Evolutionary conservation across 2,888 invertebrate species (phyloP).

Genomic region (Mythimna vitellina): DNA sequence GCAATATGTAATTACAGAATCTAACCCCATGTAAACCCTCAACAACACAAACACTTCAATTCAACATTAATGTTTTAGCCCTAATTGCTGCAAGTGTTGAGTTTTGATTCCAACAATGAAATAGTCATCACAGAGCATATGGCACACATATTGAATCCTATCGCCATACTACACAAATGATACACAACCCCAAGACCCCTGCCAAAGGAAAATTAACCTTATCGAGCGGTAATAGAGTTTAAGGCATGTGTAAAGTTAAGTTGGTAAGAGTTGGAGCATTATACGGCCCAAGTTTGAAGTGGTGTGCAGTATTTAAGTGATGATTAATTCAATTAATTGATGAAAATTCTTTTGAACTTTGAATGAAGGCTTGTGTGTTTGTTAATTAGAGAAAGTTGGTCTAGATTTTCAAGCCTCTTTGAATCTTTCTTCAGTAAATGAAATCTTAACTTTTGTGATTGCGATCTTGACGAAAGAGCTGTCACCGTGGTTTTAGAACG

Average conservation of each 20-base stretch:
- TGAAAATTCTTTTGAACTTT: conserved; percentile 46
- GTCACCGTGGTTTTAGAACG: no score
- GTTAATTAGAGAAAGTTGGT: conserved; percentile 7
- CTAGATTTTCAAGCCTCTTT: not conserved
- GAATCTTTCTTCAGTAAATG: no score
- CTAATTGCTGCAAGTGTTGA: conserved; percentile 56
- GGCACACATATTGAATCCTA: conserved; percentile 51
- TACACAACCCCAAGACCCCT: not conserved
- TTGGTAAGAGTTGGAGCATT: conserved; percentile 14
- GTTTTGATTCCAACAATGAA: conserved; percentile 53
- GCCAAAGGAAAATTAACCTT: conserved; percentile 12
- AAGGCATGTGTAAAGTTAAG: not conserved
- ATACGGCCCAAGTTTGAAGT: conserved; percentile 56
- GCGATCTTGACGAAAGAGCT: no score
- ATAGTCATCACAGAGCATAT: conserved; percentile 54
- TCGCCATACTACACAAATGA: conserved; percentile 41
- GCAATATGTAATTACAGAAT: not conserved
- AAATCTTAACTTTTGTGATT: no score
- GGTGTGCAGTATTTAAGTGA: conserved; percentile 29
- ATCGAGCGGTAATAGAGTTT: rapidly evolving
- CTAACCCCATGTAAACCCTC: not conserved
- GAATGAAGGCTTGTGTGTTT: conserved; percentile 22
- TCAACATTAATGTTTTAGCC: conserved; percentile 42
- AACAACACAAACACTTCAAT: conserved; percentile 43
- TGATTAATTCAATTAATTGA: conserved; percentile 43